These are phyloP conservation scores for Catocala nupta DNA, from an alignment of 2,888 invertebrate species.

Conservation along the genomic window DNA sequence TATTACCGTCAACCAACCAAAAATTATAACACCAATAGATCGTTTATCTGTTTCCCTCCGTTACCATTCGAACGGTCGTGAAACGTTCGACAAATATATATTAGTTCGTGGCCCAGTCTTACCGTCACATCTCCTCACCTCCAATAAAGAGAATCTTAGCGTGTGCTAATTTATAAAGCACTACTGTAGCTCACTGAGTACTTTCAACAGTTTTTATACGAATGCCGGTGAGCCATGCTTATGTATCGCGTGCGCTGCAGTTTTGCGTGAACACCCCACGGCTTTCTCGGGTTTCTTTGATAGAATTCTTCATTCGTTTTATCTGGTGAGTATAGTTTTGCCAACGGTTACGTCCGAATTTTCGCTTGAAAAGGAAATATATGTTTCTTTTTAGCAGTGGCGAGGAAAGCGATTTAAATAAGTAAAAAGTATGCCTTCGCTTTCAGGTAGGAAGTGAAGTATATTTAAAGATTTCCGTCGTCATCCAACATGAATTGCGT, in stretches of 20 bases:
- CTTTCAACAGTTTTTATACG: constrained; percentile 58
- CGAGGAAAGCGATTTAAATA: too few relatives aligned
- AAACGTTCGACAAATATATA: too few relatives aligned
- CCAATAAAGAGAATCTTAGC: constrained; percentile 30
- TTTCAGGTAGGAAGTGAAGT: too few relatives aligned
- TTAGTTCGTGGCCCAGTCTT: not conserved
- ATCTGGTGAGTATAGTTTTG: constrained; percentile 29
- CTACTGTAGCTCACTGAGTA: constrained; percentile 31
- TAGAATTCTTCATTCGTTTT: constrained; percentile 42
- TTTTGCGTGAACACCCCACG: constrained; percentile 50
- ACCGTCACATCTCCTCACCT: constrained; percentile 3
- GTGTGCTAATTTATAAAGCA: constrained; percentile 48
- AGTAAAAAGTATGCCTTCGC: too few relatives aligned
- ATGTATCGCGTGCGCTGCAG: constrained; percentile 49
- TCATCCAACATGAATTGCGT: too few relatives aligned
- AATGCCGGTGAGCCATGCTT: constrained; percentile 47
- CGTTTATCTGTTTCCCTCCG: too few relatives aligned
- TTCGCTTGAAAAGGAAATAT: not conserved
- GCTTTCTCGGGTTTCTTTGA: constrained; percentile 54
- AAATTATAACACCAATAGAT: too few relatives aligned
- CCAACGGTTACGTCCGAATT: constrained; percentile 9
- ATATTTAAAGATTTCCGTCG: too few relatives aligned
- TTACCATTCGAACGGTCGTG: too few relatives aligned
- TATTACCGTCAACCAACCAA: not conserved
- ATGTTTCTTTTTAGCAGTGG: not conserved